Evolutionary conservation across 2,888 invertebrate genomes (phyloP), one percentile per base, ranked within the genome.

Genomic region (Eurytoma californica): DNA sequence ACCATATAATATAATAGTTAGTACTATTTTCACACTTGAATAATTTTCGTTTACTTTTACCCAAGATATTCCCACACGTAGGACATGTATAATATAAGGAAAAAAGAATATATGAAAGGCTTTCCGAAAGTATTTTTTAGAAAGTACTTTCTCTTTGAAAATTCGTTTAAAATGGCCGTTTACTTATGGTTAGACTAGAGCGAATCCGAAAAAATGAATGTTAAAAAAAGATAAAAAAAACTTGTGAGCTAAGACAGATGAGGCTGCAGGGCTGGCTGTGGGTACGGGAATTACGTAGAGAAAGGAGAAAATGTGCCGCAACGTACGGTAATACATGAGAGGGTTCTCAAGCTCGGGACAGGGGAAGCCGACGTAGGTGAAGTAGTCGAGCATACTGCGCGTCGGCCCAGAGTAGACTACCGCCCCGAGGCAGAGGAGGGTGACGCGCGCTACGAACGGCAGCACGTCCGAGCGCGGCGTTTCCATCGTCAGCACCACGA

Each of bases 281-380:
- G n/a, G n/a, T n/a, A n/a, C n/a, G n/a, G n/a, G n/a, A n/a, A n/a
- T n/a, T n/a, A n/a, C n/a, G n/a, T n/a, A n/a, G n/a, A 51, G 16
- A 51, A 9, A 14, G 12, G 51, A 14, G 51, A 16, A 53, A 16
- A 53, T 2, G 53, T 14, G 53, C 14, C 53, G 55, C 72, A 67
- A 93, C 96, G 94, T 91, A 97, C 97, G 92, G 88, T 98, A 99
- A 90, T 98, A 98, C 96, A 98, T 98, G n/a, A 98, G 92, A 0
- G 98, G 98, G 90, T 99, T 99, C 88, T 98, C 98, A 68, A 98
- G 91, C 88, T 97, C 97, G 0, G 98, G 98, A 90, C 98, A 99
- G 0, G 98, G 98, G 89, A 98, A 98, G 2, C 98, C 98, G 83
- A 98, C 97, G 82, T 95, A 95, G 76, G 97, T 95, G 90, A 98